Base-by-base conservation (phyloP, 2,113 vertebrate genomes). In the Origma solitaria region DNA sequence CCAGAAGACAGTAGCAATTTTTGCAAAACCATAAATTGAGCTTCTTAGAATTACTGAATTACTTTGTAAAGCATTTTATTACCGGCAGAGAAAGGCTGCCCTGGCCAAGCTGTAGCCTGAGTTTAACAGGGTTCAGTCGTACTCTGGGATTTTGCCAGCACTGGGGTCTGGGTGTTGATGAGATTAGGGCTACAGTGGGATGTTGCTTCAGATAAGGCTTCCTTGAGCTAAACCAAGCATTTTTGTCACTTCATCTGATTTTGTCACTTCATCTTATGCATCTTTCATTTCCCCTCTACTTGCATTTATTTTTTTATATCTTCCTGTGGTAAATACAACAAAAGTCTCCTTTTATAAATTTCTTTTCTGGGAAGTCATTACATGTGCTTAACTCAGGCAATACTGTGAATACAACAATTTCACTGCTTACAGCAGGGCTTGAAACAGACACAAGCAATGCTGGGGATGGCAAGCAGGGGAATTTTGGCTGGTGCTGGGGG, bases 11-110 rank as follows among this genome's bases (percentile, higher is more conserved):
- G 56, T 51, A 38, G 24, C 47, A 81, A 62, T 86, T 95, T 94
- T 77, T 83, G n/a, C 33, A 94, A 86, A 96, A 82, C 42, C 71
- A 50, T 38, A 83, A 93, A 88, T 66, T 28, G 58, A 77, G 37
- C 30, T 17, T 66, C 77, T 86, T 75, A 73, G 53, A 90, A 94
- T 57, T 58, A 80, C 50, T 35, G 68, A 76, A 80, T 85, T 90
- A 72, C 44, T 58, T 82, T 56, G 50, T 45, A 72, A 70, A 82
- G 8, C 42, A 72, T 80, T 85, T 86, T 80, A 76, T 85, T 61
- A 42, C 50, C 62, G 83, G 47, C 21, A 94, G 31, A 68, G 65
- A 75, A 61, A 64, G 72, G 22, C 69, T 86, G 73, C 20, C 37
- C 61, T 64, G 49, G 51, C 60, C 33, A 51, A 37, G 31, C 33